A percentile compares a stretch with the other conserved stretches of the same genome.
Conservation (phyloP, 2,113 vertebrate species). For the Stercorarius parasiticus region DNA sequence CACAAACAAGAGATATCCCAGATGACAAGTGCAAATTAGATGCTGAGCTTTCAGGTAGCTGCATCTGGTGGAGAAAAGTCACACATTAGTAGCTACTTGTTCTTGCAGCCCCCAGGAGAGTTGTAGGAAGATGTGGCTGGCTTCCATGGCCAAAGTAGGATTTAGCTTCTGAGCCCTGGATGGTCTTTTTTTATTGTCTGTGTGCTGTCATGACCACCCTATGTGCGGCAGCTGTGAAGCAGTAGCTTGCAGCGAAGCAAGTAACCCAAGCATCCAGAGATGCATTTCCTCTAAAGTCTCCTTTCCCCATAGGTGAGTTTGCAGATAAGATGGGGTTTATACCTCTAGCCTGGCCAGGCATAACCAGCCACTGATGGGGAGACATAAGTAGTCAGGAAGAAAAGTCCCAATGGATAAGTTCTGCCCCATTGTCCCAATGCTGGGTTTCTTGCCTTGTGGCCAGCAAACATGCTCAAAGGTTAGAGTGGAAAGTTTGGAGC, state of each 20-base stretch:
- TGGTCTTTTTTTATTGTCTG: neutral
- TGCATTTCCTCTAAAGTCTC: neutral
- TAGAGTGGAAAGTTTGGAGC: neutral
- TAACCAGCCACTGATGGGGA: neutral
- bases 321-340: neutral
- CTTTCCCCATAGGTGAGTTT: neutral
- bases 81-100: neutral
- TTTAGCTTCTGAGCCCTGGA: neutral
- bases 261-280: neutral
- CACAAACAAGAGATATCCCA: neutral
- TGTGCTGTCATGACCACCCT: neutral
- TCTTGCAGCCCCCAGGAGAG: neutral
- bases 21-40: slow-evolving; percentile 29
- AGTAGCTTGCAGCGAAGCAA: neutral
- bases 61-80: neutral
- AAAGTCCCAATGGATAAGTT: neutral
- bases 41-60: neutral
- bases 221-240: neutral
- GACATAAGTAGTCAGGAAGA: neutral
- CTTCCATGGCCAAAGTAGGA: neutral
- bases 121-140: neutral
- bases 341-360: neutral
- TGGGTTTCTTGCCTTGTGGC: neutral
- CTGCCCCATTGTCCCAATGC: neutral
- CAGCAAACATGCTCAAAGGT: neutral